Evolutionary conservation across 2,797 vertebrate species (phyloP).

Genomic region (Sebastes matsubarae): DNA sequence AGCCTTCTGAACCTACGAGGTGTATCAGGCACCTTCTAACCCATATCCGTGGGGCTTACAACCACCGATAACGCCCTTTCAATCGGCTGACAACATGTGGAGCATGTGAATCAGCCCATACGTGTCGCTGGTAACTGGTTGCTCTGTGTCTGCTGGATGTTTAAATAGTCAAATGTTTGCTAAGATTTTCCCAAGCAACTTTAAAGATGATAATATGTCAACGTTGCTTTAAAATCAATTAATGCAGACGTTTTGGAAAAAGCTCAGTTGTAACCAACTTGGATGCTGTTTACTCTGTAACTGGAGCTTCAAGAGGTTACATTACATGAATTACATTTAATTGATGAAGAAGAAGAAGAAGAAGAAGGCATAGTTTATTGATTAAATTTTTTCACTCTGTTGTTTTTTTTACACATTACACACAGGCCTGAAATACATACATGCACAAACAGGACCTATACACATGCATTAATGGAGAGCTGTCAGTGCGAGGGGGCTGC

Average conservation of each 20-base stretch:
- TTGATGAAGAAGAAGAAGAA: not conserved
- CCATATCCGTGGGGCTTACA: no score
- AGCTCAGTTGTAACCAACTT: not conserved
- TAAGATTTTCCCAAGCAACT: fast-evolving
- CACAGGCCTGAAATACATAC: no score
- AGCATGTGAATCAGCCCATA: no score
- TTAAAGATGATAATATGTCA: no score
- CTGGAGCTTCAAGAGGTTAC: not conserved
- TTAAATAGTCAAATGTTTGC: not conserved
- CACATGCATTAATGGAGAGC: fast-evolving
- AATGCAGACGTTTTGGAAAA: not conserved
- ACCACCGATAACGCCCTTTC: not conserved
- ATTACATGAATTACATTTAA: conserved; percentile 12
- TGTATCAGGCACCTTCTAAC: not conserved
- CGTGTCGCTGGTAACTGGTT: no score
- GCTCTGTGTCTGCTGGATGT: not conserved
- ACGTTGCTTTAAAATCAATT: not conserved
- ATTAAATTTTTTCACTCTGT: no score
- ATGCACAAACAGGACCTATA: no score
- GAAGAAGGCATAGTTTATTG: no score
- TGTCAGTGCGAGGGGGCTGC: no score
- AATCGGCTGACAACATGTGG: not conserved
- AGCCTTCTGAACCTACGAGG: not conserved
- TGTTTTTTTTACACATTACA: no score
- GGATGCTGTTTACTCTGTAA: not conserved